Evolutionary conservation across 2,797 vertebrate species (phyloP), one percentile per base, ranked within the genome.

Genomic region (Pogonophryne albipinna): DNA sequence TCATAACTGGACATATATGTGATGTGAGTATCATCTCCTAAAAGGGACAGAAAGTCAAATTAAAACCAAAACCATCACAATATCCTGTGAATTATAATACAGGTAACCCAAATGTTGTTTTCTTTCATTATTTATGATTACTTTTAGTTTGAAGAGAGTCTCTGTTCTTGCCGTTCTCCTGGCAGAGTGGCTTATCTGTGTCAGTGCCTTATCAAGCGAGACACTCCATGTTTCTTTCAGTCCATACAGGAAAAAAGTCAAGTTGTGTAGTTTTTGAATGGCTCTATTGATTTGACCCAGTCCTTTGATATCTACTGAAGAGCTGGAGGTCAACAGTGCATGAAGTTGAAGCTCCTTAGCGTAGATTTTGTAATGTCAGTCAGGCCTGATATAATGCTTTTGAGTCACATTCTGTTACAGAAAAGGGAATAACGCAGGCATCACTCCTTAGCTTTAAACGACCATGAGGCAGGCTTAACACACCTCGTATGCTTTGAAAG

Each of bases 201-300:
- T 93, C 91, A 92, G 95, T 96, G 95, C 95, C 95, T 96, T 95
- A 95, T 93, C 83, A 85, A 89, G 82, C 66, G 52, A 90, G 89
- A 90, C 86, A 91, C 89, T 82, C 63, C 55, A 74, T 79, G 66
- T 88, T 89, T 88, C 68, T 81, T 72, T 88, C 66, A 84, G 62
- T 86, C 73, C 45, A 20, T 76, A 89, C 66, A 85, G 74, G 71
- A 84, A 82, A 57, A 78, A 75, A 27, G 27, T 27, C 27, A 27
- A 27, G 27, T 27, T 27, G 27, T 27, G 27, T 27, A 5, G 75
- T 74, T 85, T 82, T 74, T 88, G 78, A 75, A 83, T 71, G 78
- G 76, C 65, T 63, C 65, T 82, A 63, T 81, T 7, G 15, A 52
- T 73, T 87, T 75, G 76, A 84, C 53, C 53, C 17, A 19, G 66